Percentiles rank a stretch among this genome's conserved stretches.
phyloP scores from a whole-genome alignment of 2,888 invertebrate species.

The Odontocerum albicorne region DNA sequence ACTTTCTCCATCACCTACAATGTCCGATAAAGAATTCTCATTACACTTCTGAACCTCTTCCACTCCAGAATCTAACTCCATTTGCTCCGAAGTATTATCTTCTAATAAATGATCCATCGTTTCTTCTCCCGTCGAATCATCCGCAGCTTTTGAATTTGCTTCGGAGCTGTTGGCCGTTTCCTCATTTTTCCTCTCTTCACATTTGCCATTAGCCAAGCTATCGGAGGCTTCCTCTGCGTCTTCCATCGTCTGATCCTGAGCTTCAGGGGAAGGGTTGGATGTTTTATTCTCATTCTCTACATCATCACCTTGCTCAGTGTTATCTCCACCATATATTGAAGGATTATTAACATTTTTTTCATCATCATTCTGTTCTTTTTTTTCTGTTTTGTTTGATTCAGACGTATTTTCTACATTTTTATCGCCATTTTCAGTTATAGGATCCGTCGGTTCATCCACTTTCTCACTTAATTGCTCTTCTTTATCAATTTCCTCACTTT shows the following conservation, averaged over 20 bases:
- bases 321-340: neutral
- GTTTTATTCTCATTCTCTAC: neutral
- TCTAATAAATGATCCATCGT: constrained; percentile 47
- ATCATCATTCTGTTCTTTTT: too few relatives aligned
- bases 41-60: constrained; percentile 10
- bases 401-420: neutral
- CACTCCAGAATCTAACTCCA: constrained; percentile 8
- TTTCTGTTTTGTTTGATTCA: neutral
- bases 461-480: constrained; percentile 2
- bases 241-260: neutral
- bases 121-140: constrained; percentile 48
- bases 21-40: constrained; percentile 12
- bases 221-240: constrained; percentile 1
- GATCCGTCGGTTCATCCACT: neutral
- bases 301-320: neutral
- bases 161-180: constrained; percentile 1
- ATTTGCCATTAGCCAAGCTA: constrained; percentile 17
- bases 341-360: too few relatives aligned
- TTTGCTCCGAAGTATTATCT: constrained; percentile 31
- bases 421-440: neutral
- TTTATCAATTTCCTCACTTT: neutral
- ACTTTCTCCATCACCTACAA: neutral
- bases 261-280: too few relatives aligned
- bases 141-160: constrained; percentile 27
- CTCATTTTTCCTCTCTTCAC: constrained; percentile 5